phyloP scores from a whole-genome alignment of 2,113 vertebrate species.

The Ailurus styani region DNA sequence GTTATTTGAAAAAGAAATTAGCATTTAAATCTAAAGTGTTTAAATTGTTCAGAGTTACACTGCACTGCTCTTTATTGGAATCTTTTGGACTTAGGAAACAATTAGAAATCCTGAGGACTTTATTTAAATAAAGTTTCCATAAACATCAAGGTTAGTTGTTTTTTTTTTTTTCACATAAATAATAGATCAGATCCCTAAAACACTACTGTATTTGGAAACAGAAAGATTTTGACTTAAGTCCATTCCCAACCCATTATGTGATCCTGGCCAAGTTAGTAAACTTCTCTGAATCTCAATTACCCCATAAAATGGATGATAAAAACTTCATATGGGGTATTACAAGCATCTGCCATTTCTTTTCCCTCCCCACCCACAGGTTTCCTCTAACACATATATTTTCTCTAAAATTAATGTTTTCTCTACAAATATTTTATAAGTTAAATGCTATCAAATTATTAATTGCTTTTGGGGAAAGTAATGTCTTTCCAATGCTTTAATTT shows the following conservation, averaged over 20 bases:
- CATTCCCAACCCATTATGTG: background rate
- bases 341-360: background rate
- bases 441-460: conserved; percentile 15
- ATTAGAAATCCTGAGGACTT: background rate
- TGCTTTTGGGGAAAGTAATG: background rate
- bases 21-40: background rate
- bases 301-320: background rate
- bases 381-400: background rate
- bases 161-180: background rate
- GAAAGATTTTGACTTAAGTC: background rate
- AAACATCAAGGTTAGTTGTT: background rate
- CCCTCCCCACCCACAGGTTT: background rate
- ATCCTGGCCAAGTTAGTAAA: background rate
- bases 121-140: background rate
- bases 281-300: background rate
- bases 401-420: background rate
- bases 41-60: background rate
- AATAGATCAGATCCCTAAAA: background rate
- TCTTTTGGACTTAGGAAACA: background rate
- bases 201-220: background rate
- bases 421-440: background rate
- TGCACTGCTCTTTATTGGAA: background rate
- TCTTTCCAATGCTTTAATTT: background rate
- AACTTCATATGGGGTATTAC: background rate
- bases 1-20: background rate